Conservation (phyloP, 1,140 invertebrate species). For the Camponotus vicinus region DNA sequence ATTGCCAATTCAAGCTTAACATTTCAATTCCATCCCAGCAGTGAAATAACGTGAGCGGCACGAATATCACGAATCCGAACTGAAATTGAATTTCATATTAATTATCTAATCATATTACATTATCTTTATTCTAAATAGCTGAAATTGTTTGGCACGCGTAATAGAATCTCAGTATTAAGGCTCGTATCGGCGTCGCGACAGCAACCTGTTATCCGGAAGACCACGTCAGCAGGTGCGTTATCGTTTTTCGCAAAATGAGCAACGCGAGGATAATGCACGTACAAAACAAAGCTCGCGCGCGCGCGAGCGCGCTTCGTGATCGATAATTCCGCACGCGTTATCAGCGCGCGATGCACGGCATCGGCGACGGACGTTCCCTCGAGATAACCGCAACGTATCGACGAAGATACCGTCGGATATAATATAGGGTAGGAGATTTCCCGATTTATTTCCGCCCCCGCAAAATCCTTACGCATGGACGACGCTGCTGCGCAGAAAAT, state of each 20-base stretch:
- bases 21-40: neutral
- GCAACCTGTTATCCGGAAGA: slow-evolving; percentile 82
- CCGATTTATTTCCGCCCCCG: slow-evolving; percentile 11
- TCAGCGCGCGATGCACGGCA: slow-evolving; percentile 60
- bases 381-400: slow-evolving; percentile 30
- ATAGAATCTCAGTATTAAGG: neutral
- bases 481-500: neutral
- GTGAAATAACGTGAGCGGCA: neutral
- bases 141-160: neutral
- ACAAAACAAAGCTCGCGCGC: slow-evolving; percentile 65
- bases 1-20: neutral
- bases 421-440: neutral
- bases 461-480: neutral
- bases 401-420: neutral
- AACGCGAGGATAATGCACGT: slow-evolving; percentile 62
- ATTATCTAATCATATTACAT: neutral
- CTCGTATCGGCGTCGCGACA: slow-evolving; percentile 61
- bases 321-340: slow-evolving; percentile 71
- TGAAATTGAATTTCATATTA: neutral
- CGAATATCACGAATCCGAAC: neutral
- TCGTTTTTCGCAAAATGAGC: slow-evolving; percentile 61
- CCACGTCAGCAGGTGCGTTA: slow-evolving; percentile 43
- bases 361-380: slow-evolving; percentile 22
- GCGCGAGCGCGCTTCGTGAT: slow-evolving; percentile 43
- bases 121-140: neutral